phyloP scores from a whole-genome alignment of 2,888 invertebrate genomes.

The Hermaeophaga mercurialis region DNA sequence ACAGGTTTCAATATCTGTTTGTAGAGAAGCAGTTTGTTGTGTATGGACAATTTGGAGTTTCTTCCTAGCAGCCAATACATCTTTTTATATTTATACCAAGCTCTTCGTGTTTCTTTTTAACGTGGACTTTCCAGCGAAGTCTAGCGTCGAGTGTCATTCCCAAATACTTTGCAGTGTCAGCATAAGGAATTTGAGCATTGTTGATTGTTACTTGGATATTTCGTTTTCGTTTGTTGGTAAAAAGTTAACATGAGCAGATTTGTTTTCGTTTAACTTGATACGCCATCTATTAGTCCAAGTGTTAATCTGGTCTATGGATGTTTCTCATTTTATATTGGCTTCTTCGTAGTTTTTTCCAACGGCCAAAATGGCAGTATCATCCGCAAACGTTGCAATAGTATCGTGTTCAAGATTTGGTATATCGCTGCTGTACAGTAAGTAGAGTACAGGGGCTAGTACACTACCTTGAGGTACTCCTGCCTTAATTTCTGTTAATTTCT shows the following conservation, averaged over 20 bases:
- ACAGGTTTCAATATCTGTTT: background rate
- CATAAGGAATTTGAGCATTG: background rate
- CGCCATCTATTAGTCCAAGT: background rate
- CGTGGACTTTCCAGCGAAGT: background rate
- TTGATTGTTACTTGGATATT: background rate
- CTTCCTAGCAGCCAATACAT: background rate
- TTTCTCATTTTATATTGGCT: background rate
- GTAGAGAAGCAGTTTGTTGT: too few relatives aligned
- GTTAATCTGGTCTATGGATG: background rate
- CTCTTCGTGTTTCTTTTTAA: background rate
- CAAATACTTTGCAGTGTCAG: background rate
- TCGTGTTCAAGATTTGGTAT: background rate
- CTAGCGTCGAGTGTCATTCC: background rate
- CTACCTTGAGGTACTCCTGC: too few relatives aligned
- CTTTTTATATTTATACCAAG: background rate
- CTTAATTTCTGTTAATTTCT: too few relatives aligned
- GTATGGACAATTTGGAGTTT: too few relatives aligned
- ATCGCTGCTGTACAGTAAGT: too few relatives aligned
- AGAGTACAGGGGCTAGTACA: too few relatives aligned
- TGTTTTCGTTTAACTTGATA: too few relatives aligned
- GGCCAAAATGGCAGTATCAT: background rate
- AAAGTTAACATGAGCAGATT: background rate
- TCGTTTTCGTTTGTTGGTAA: background rate
- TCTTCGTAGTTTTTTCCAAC: background rate
- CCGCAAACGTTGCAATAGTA: background rate